Conservation (phyloP, 2,113 vertebrate genomes). For the Noturus placidus region DNA sequence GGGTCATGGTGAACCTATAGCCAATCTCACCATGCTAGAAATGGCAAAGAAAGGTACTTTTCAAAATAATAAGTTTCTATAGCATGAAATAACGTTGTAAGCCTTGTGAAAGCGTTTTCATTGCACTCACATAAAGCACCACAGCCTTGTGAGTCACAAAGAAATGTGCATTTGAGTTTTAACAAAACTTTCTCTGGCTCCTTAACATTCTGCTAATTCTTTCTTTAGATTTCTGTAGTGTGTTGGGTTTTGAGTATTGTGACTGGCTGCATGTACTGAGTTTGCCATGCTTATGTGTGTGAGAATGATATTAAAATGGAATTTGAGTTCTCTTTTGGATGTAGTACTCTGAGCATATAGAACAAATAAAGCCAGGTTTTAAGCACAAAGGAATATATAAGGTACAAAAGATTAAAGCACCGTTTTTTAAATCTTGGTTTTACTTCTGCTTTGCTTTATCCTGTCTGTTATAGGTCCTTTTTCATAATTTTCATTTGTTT, state of each 20-base stretch:
- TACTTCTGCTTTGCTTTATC: conserved; percentile 69
- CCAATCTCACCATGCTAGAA: not conserved
- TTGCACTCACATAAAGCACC: not conserved
- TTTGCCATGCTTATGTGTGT: not conserved
- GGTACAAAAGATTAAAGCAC: not conserved
- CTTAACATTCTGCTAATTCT: not conserved
- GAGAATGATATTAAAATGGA: not conserved
- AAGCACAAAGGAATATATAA: not conserved
- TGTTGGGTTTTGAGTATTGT: not conserved
- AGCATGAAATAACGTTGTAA: not conserved
- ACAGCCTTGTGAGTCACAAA: not conserved
- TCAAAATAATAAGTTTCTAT: not conserved
- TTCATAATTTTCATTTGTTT: conserved; percentile 69
- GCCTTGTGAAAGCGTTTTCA: not conserved
- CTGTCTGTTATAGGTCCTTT: conserved; percentile 67
- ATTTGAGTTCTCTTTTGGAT: not conserved
- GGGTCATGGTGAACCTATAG: not conserved
- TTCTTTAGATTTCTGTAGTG: not conserved
- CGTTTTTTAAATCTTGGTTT: conserved; percentile 50
- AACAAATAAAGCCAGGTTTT: not conserved
- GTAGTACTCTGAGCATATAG: not conserved
- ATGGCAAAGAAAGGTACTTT: not conserved
- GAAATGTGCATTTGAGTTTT: not conserved
- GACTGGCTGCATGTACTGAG: not conserved
- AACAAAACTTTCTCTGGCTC: not conserved